Conservation (phyloP, 2,797 vertebrate species). For the Pagetopsis macropterus region DNA sequence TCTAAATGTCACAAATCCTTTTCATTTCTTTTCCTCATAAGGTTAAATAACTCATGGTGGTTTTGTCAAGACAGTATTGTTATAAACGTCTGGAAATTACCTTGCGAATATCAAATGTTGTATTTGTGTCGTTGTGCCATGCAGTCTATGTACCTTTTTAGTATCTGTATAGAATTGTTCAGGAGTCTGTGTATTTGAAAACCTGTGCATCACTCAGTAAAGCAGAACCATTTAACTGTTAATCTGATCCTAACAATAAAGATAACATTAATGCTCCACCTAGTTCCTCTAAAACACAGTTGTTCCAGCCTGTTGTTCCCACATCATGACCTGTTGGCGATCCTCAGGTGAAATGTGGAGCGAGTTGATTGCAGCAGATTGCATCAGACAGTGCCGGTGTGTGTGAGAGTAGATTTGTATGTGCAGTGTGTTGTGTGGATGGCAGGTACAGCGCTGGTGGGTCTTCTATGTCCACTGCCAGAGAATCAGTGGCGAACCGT, state of each 20-base stretch:
- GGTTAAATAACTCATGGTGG: background rate
- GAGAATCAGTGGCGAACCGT: background rate
- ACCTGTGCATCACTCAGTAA: background rate
- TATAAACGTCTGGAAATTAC: background rate
- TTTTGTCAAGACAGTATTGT: background rate
- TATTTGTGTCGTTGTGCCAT: background rate
- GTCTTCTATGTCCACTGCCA: conserved; percentile 4
- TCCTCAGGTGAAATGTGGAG: conserved; percentile 32
- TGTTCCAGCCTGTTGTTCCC: conserved; percentile 10
- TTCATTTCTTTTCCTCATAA: background rate
- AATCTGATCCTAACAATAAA: background rate
- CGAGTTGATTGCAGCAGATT: conserved; percentile 62
- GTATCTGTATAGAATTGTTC: background rate
- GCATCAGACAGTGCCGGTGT: conserved; percentile 49
- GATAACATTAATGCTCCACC: conserved; percentile 5
- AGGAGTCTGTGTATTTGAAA: background rate
- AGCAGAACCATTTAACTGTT: conserved; percentile 16
- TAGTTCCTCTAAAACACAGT: conserved; percentile 13
- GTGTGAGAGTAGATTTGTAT: conserved; percentile 29
- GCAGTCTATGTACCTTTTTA: background rate
- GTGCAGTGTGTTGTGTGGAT: conserved; percentile 16
- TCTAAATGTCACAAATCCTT: conserved; percentile 5
- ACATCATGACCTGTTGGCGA: conserved; percentile 14
- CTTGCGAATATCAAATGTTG: background rate
- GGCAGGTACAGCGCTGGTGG: conserved; percentile 13